A percentile compares a stretch with the other conserved stretches of the same genome.
Conservation (phyloP, 1,140 invertebrate species). For the Agrilus planipennis region DNA sequence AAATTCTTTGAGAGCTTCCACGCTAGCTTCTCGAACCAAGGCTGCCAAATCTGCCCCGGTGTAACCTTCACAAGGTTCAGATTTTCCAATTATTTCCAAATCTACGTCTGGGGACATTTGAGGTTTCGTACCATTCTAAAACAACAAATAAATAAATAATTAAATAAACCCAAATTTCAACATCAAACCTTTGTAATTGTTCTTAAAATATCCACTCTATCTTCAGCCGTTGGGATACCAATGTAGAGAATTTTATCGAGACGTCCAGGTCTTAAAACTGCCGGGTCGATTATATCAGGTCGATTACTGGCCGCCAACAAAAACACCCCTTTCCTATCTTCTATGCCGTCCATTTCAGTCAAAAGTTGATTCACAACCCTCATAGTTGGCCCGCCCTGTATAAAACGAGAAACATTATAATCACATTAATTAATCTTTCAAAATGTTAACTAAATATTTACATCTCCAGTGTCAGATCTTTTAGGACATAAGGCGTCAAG, state of each 20-base stretch:
- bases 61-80: slow-evolving; percentile 60
- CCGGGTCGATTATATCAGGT: slow-evolving; percentile 94
- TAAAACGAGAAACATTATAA: neutral
- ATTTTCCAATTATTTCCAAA: slow-evolving; percentile 52
- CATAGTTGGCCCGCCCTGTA: slow-evolving; percentile 52
- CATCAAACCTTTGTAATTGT: slow-evolving; percentile 74
- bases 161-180: neutral
- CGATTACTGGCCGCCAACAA: slow-evolving; percentile 94
- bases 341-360: slow-evolving; percentile 98
- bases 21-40: slow-evolving; percentile 69
- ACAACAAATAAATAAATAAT: slow-evolving; percentile 1
- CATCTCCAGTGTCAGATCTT: slow-evolving; percentile 60
- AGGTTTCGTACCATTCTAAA: slow-evolving; percentile 64
- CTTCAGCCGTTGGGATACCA: slow-evolving; percentile 68
- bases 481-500: slow-evolving; percentile 93
- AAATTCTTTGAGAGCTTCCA: slow-evolving; percentile 59
- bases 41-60: slow-evolving; percentile 89
- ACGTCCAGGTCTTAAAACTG: slow-evolving; percentile 85
- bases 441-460: slow-evolving; percentile 19
- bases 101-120: slow-evolving; percentile 63
- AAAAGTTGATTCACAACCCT: slow-evolving; percentile 94
- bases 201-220: slow-evolving; percentile 78
- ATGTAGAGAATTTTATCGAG: slow-evolving; percentile 92
- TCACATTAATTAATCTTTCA: neutral
- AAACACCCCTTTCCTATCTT: slow-evolving; percentile 80